phyloP scores from a whole-genome alignment of 35 echinoderm and acorn worm genomes.

The Hemicentrotus pulcherrimus region DNA sequence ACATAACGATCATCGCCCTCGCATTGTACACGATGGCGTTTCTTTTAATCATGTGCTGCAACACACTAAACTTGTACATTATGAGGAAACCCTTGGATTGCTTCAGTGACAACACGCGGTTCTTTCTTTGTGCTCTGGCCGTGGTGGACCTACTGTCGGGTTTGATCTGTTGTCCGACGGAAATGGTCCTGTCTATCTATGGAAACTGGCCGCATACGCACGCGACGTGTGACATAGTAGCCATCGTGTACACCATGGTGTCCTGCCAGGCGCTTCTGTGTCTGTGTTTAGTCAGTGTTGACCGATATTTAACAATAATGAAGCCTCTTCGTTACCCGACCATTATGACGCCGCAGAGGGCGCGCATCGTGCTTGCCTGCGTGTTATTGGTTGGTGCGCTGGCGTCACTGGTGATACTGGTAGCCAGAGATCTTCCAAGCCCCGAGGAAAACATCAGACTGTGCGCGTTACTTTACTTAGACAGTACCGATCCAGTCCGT shows the following conservation, averaged over 20 bases:
- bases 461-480: constrained; percentile 29
- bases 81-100: constrained; percentile 41
- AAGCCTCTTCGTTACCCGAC: constrained; percentile 36
- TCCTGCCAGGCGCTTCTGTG: neutral
- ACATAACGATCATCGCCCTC: constrained; percentile 30
- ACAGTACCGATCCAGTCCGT: neutral
- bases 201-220: constrained; percentile 33
- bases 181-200: constrained; percentile 8
- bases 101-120: constrained; percentile 50
- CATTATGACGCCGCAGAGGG: constrained; percentile 23
- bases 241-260: constrained; percentile 26
- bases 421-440: constrained; percentile 14
- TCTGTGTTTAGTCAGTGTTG: constrained; percentile 41
- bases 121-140: constrained; percentile 22
- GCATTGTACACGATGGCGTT: neutral
- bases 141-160: constrained; percentile 6
- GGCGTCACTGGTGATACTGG: neutral
- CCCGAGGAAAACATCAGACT: neutral
- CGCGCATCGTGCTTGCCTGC: neutral
- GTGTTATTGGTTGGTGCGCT: constrained; percentile 9
- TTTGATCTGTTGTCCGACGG: constrained; percentile 31
- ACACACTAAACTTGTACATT: constrained; percentile 30
- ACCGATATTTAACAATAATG: neutral
- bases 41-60: constrained; percentile 21
- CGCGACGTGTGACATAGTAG: neutral